Evolutionary conservation across 2,113 vertebrate species (phyloP), one percentile per base, ranked within the genome.

Genomic region (Gyps fulvus): DNA sequence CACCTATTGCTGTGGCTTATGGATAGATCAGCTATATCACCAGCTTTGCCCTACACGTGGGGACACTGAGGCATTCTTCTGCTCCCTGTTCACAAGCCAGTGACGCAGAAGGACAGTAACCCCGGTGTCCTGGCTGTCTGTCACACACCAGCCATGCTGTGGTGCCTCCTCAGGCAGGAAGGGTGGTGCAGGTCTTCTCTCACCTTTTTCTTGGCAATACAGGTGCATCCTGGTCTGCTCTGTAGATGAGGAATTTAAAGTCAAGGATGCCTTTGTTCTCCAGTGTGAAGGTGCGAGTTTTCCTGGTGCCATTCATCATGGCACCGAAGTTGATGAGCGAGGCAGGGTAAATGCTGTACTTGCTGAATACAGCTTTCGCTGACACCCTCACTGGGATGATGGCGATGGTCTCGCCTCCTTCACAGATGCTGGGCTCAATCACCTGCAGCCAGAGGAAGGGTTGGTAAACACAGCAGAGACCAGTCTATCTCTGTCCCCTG

Each of bases 241-340:
- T 97, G 71, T 43, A 92, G 87, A 99, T 98, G 90, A 1, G 18
- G 59, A 98, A 99, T n/a, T 90, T 97, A 36, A 98, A 98, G 40
- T 98, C 98, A 5, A 98, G 98, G 27, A 93, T 9, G 12, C 99
- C 99, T 49, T 40, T 98, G 97, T 99, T 99, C 97, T 99, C 98
- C 34, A 99, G 95, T 9, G 58, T 95, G 69, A 99, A 97, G 36
- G 34, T 97, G 63, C 93, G 93, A 36, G 57, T 98, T 93, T 98
- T 99, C 74, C 94, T 98, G 45, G 87, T 96, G 76, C 98, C 98
- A 0, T 78, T 98, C 26, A 98, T 65, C 91, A 99, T 49, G 7
- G 98, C 96, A 9, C 99, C 99, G 0, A 99, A 99, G 97, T 97
- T 97, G 86, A 99, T 96, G 88, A 98, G 43, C 1, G 95, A 96